Percentiles rank a stretch among this genome's conserved stretches.
Conservation (phyloP, 2,797 vertebrate species). For the Amblyraja radiata region DNA sequence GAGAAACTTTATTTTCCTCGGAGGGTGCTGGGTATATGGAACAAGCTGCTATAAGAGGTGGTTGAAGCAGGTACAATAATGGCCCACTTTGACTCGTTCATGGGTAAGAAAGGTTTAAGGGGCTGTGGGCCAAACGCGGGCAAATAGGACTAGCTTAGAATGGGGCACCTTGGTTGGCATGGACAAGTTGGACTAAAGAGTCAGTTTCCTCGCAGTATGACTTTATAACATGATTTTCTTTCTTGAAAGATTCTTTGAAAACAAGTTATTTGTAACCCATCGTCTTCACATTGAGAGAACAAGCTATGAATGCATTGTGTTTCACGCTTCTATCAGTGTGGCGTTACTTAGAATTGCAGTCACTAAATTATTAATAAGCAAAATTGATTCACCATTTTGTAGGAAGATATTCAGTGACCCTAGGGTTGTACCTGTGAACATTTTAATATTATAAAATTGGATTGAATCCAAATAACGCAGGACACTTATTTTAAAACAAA, state of each 20-base stretch:
- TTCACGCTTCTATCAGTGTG: background rate
- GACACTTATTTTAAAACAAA: background rate
- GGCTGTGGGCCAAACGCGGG: too few relatives aligned
- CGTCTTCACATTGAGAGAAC: background rate
- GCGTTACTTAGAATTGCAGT: background rate
- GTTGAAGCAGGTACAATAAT: too few relatives aligned
- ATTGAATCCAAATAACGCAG: background rate
- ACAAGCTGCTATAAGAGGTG: too few relatives aligned
- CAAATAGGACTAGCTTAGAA: too few relatives aligned
- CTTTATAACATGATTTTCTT: background rate
- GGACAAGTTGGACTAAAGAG: too few relatives aligned
- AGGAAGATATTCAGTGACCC: background rate
- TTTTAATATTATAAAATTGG: conserved; percentile 13
- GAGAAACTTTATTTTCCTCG: too few relatives aligned
- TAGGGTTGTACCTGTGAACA: background rate
- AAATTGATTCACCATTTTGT: background rate
- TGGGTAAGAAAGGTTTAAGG: too few relatives aligned
- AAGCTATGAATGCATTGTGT: background rate
- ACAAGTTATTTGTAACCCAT: background rate
- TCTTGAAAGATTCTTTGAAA: background rate
- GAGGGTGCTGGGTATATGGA: too few relatives aligned
- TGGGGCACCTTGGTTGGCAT: too few relatives aligned
- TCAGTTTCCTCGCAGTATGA: too few relatives aligned
- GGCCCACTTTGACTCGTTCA: too few relatives aligned
- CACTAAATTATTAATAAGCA: background rate